phyloP scores from a whole-genome alignment of 2,113 vertebrate species.

The Syngnathoides biaculeatus region DNA sequence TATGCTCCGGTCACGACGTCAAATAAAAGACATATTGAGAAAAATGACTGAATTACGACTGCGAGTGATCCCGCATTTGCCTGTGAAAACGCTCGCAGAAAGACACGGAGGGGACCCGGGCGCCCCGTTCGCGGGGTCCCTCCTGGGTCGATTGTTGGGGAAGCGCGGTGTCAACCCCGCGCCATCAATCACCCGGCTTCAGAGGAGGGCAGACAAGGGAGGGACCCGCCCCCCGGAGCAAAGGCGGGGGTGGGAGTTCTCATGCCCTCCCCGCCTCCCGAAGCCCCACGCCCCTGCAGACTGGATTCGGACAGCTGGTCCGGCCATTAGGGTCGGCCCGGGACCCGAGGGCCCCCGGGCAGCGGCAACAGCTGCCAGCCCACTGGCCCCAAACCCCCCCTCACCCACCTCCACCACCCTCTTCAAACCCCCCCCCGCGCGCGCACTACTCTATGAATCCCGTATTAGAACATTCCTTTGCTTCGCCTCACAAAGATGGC shows the following conservation, averaged over 20 bases:
- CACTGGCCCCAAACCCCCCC: conserved; percentile 59
- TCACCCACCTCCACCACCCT: background rate
- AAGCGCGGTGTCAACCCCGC: conserved; percentile 75
- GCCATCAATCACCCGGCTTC: conserved; percentile 81
- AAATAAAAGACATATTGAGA: conserved; percentile 74
- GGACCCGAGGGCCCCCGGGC: conserved; percentile 70
- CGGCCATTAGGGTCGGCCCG: conserved; percentile 74
- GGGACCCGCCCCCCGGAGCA: conserved; percentile 77
- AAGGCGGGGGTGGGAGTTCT: conserved; percentile 77
- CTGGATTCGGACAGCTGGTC: conserved; percentile 80
- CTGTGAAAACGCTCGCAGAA: conserved; percentile 71
- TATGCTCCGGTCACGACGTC: conserved; percentile 68
- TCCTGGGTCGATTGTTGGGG: conserved; percentile 77
- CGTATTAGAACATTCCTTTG: conserved; percentile 61
- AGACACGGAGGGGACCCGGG: conserved; percentile 64
- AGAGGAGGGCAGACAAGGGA: conserved; percentile 77
- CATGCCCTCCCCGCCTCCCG: conserved; percentile 78
- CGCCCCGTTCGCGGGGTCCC: conserved; percentile 71
- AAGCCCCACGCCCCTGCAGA: conserved; percentile 71
- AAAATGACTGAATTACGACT: conserved; percentile 77
- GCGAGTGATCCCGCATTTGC: conserved; percentile 73
- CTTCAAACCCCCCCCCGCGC: background rate
- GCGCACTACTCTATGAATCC: conserved; percentile 61
- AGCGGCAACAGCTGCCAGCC: conserved; percentile 78
- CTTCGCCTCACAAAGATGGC: conserved; percentile 51